phyloP scores from a whole-genome alignment of 2,797 vertebrate genomes.

The Hozukius guyotensis region DNA sequence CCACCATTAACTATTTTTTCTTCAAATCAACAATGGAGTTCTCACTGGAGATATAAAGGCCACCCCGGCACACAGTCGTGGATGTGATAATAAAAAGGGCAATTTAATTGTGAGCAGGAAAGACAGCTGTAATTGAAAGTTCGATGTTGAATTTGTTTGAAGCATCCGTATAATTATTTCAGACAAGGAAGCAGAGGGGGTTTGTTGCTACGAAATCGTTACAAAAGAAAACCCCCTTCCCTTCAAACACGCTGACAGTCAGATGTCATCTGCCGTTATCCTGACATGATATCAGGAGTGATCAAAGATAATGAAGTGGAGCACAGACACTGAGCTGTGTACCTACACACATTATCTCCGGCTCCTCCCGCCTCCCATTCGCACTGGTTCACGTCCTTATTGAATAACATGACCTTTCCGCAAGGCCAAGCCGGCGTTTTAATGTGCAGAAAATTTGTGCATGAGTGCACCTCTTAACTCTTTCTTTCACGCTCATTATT shows the following conservation, averaged over 20 bases:
- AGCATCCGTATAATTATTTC: conserved; percentile 70
- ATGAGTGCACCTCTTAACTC: conserved; percentile 82
- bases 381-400: conserved; percentile 76
- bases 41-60: conserved; percentile 30
- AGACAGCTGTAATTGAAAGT: conserved; percentile 51
- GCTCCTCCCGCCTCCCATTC: conserved; percentile 63
- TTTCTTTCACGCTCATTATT: conserved; percentile 83
- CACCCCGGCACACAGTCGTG: conserved; percentile 16
- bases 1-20: conserved; percentile 30
- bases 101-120: conserved; percentile 36
- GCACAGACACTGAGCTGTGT: conserved; percentile 67
- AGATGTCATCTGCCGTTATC: conserved; percentile 71
- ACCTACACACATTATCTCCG: conserved; percentile 70
- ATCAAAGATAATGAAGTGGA: conserved; percentile 79
- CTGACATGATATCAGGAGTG: conserved; percentile 73
- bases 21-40: conserved; percentile 19
- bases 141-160: conserved; percentile 61
- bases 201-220: conserved; percentile 55
- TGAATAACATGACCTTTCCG: conserved; percentile 84
- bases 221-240: conserved; percentile 58
- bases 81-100: conserved; percentile 31
- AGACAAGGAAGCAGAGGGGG: conserved; percentile 65
- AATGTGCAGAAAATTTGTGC: conserved; percentile 80
- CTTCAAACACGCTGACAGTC: conserved; percentile 70
- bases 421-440: conserved; percentile 76